These are phyloP conservation scores for Ammodytes dubius DNA, from an alignment of 2,113 vertebrate species.

Conservation along the genomic window DNA sequence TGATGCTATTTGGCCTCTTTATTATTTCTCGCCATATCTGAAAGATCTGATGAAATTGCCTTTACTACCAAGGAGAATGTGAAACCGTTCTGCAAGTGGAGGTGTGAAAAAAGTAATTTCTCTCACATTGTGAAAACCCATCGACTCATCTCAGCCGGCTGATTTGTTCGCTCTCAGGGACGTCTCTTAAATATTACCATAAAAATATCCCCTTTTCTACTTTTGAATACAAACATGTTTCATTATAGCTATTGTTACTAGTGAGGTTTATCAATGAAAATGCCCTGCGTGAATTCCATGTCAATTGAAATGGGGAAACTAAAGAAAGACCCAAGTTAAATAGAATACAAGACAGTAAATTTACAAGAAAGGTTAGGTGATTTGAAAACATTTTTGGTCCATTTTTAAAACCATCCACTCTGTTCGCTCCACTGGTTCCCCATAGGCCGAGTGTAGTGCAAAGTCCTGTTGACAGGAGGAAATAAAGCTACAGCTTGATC, in stretches of 20 bases:
- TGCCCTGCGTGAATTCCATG: not conserved
- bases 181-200: constrained; percentile 27
- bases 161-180: constrained; percentile 8
- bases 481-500: constrained; percentile 7
- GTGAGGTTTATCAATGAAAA: not conserved
- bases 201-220: constrained; percentile 21
- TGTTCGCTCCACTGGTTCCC: not conserved
- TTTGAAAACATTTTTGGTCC: not conserved
- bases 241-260: not conserved
- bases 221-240: constrained; percentile 32
- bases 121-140: constrained; percentile 36
- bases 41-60: constrained; percentile 43
- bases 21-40: constrained; percentile 60
- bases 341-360: not conserved
- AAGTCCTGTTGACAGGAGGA: constrained; percentile 12
- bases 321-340: not conserved
- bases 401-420: not conserved
- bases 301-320: not conserved
- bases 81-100: constrained; percentile 20
- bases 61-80: constrained; percentile 30
- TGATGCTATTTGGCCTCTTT: constrained; percentile 54
- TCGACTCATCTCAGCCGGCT: constrained; percentile 23
- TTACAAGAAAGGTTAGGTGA: not conserved
- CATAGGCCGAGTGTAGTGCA: not conserved
- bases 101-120: constrained; percentile 47